Base-by-base conservation (phyloP, 2,113 vertebrate genomes). In the Bungarus multicinctus region DNA sequence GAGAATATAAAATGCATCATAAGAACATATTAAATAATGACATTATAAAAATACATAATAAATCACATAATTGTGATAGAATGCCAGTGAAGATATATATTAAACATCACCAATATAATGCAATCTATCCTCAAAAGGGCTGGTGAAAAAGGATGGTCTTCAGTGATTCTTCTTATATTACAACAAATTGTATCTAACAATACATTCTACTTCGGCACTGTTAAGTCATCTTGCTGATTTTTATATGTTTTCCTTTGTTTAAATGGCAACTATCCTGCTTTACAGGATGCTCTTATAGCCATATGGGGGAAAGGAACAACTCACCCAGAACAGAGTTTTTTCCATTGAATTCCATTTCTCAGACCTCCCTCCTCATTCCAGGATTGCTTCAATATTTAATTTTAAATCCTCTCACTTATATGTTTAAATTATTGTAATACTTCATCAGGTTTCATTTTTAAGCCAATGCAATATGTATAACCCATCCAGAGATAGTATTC, bases 361-460 rank as follows among this genome's bases (percentile, higher is more conserved):
- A 97, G 95, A 97, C 97, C 92, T 96, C 94, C 86, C 95, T 92
- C 69, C 69, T 91, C 53, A 96, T 97, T 92, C 54, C 94, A 91
- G 94, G 95, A 97, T 97, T 96, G 95, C 89, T 60, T 98, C 97
- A 98, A 97, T 98, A 98, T 98, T 98, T 98, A 98, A 98, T 95
- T 98, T 98, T 97, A 97, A 98, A 97, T 97, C 96, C 97, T 95
- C 96, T 95, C 96, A 91, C 43, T 97, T 97, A 97, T 97, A 97
- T 97, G 97, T 97, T 97, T 94, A 97, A 97, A 98, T 97, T 97
- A 97, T 96, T 96, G 96, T 97, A 97, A 98, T 98, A 97, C 94
- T 97, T 98, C 97, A 98, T 96, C 96, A 96, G 94, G 94, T 97
- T 97, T 98, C 97, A 97, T 97, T 97, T 98, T 97, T 97, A 97